These are phyloP conservation scores for Cataglyphis livida DNA, from an alignment of 2,888 invertebrate species.

Conservation along the genomic window DNA sequence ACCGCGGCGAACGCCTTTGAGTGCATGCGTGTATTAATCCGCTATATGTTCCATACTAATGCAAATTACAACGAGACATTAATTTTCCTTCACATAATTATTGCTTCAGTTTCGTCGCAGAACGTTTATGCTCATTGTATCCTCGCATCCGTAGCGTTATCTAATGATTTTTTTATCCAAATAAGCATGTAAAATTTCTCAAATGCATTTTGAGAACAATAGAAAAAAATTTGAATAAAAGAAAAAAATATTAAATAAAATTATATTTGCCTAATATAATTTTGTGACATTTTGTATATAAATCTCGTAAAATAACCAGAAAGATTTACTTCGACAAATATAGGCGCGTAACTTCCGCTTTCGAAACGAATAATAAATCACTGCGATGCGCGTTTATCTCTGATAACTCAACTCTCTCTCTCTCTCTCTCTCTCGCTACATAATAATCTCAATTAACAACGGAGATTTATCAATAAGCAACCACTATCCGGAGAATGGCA, in stretches of 20 bases:
- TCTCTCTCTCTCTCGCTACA: constrained; percentile 20
- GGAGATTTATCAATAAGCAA: constrained; percentile 77
- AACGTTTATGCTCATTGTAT: background rate
- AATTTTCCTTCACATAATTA: background rate
- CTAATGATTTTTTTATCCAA: background rate
- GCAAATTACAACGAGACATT: background rate
- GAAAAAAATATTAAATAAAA: background rate
- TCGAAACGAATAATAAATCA: constrained; percentile 31
- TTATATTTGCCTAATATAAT: background rate
- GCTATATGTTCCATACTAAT: background rate
- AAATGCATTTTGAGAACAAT: background rate
- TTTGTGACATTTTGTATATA: background rate
- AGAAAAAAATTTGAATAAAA: background rate
- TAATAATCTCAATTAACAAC: constrained; percentile 70
- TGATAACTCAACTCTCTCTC: constrained; percentile 17
- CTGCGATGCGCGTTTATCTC: constrained; percentile 51
- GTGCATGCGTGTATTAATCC: constrained; percentile 21
- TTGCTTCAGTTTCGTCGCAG: background rate
- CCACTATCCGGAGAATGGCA: constrained; percentile 62
- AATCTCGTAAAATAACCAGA: constrained; percentile 1
- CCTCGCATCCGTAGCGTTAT: background rate
- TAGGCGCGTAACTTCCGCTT: background rate
- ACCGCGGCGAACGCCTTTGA: constrained; percentile 39
- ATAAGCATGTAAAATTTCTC: background rate
- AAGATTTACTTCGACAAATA: background rate